A percentile compares a stretch with the other conserved stretches of the same genome.
These are phyloP conservation scores for Heliconius eleuchia DNA, from an alignment of 1,140 invertebrate species.

Conservation along the genomic window DNA sequence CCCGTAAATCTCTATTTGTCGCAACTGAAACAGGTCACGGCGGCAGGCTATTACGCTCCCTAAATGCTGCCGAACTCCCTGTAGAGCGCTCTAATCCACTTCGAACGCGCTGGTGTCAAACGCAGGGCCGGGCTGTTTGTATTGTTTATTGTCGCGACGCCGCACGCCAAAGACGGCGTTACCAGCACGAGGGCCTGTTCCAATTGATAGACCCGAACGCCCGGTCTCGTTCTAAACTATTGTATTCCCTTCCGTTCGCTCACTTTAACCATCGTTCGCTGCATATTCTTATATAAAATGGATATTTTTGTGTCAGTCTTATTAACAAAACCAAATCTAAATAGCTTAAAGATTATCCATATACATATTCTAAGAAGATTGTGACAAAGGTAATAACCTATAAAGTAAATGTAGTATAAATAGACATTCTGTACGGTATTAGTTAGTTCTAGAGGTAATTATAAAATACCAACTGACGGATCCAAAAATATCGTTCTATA, in stretches of 20 bases:
- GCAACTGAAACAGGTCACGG: slow-evolving; percentile 80
- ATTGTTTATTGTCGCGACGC: slow-evolving; percentile 79
- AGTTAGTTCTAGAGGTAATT: neutral
- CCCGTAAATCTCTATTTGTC: slow-evolving; percentile 80
- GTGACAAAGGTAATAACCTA: too few species aligned
- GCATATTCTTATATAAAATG: neutral
- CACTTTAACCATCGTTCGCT: slow-evolving; percentile 2
- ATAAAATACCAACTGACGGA: neutral
- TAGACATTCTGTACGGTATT: neutral
- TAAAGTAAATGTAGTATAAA: neutral
- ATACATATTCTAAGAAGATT: neutral
- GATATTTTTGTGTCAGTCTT: neutral
- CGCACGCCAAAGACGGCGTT: slow-evolving; percentile 68
- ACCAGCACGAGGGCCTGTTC: slow-evolving; percentile 60
- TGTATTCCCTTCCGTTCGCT: slow-evolving; percentile 48
- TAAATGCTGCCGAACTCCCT: slow-evolving; percentile 78
- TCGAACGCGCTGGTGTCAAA: slow-evolving; percentile 78
- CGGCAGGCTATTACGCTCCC: slow-evolving; percentile 77
- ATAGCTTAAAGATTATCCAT: neutral
- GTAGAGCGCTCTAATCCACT: slow-evolving; percentile 79
- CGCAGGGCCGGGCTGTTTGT: slow-evolving; percentile 78
- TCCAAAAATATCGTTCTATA: neutral
- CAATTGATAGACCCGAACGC: slow-evolving; percentile 57
- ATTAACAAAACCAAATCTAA: neutral
- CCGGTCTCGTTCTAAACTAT: slow-evolving; percentile 43